Conservation (phyloP, 2,113 vertebrate species). For the Nettapus auritus region DNA sequence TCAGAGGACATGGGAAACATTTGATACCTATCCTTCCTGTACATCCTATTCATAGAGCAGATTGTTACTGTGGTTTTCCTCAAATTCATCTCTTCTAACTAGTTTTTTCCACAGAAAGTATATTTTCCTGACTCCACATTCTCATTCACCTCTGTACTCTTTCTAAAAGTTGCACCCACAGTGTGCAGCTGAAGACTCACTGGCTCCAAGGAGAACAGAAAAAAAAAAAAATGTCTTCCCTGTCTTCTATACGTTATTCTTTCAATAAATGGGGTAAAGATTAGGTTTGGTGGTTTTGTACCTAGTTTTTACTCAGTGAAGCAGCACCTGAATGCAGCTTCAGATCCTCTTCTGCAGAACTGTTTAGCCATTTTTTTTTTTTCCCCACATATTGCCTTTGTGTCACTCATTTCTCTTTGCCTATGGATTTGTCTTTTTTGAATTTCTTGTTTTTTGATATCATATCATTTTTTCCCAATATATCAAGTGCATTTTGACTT, state of each 20-base stretch:
- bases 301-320: neutral
- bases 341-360: neutral
- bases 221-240: neutral
- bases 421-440: neutral
- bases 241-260: neutral
- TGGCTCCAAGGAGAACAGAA: neutral
- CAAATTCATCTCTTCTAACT: neutral
- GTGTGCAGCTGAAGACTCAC: neutral
- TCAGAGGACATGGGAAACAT: neutral
- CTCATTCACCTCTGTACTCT: neutral
- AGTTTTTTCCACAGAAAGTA: neutral
- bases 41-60: neutral
- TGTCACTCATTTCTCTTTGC: neutral
- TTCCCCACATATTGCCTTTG: neutral
- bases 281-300: neutral
- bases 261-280: neutral
- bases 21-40: neutral
- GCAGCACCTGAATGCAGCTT: neutral
- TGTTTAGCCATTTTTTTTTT: neutral
- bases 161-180: neutral
- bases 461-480: neutral
- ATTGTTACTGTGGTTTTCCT: neutral
- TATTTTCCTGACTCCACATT: neutral
- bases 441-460: neutral
- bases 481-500: neutral